Base-by-base conservation (phyloP, 2,888 invertebrate species). In the Protula sp. region DNA sequence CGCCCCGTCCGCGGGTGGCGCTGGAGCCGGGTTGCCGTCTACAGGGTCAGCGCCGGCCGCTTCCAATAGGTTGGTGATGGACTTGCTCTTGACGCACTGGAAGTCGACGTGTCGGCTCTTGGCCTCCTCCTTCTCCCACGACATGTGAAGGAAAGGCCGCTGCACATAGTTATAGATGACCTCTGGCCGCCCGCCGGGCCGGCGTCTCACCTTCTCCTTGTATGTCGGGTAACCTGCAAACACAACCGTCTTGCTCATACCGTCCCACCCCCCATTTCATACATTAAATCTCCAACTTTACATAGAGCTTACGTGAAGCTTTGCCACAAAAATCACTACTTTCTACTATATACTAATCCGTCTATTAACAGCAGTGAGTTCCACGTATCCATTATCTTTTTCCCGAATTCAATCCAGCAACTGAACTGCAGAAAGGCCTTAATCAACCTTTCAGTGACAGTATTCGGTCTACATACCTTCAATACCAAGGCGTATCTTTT, bases 161-260 rank as follows among this genome's bases (percentile, higher is more conserved):
- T 99, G 99, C 0, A 99, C 98, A 81, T 99, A 99, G 83, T 98
- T 99, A 84, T 99, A 99, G 68, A 99, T 97, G 1, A 98, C 93
- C 80, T 99, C 98, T 0, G 95, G 91, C 2, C 95, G 85, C 0
- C 94, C 94, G 1, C 97, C 97, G 0, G 95, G 92, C 26, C 98
- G 85, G 75, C 92, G 90, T 82, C 94, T 94, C 1, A 99, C 89
- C 80, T 99, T 99, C 79, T 99, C 99, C 79, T 98, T 99, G 84
- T 98, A 94, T 0, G 99, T 99, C 2, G 99, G 99, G 82, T 99
- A 99, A 0, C 97, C 82, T 81, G 62, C 27, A 69, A n/a, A n/a
- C n/a, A n/a, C n/a, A n/a, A n/a, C n/a, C n/a, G n/a, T n/a, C n/a
- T n/a, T n/a, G n/a, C n/a, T n/a, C n/a, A n/a, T n/a, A n/a, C n/a